Percentiles rank a stretch among this genome's conserved stretches.
Conservation (phyloP, 2,113 vertebrate species). For the Setophaga coronata region DNA sequence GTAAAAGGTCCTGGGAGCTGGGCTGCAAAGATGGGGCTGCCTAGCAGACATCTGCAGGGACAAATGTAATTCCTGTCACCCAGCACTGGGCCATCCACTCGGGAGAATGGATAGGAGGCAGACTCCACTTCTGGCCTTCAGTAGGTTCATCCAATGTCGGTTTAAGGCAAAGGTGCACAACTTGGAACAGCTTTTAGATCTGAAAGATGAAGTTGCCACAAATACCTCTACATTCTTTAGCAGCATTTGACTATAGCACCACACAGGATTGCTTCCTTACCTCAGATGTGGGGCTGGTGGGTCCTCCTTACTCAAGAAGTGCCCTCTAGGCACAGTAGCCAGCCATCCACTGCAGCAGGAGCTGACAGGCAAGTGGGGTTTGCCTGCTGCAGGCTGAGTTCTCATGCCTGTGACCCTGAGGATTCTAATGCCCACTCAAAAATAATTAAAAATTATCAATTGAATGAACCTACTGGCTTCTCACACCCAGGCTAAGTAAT, state of each 20-base stretch:
- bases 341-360: neutral
- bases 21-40: neutral
- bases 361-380: neutral
- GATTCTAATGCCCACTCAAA: neutral
- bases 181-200: neutral
- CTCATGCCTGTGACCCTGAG: neutral
- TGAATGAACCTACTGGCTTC: neutral
- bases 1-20: neutral
- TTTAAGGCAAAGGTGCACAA: neutral
- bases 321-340: neutral
- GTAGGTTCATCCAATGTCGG: rapidly evolving
- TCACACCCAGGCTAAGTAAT: neutral
- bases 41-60: neutral
- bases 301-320: neutral
- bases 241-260: neutral
- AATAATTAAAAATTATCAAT: neutral
- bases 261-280: neutral
- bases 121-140: neutral
- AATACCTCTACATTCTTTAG: neutral
- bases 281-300: rapidly evolving
- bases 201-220: neutral
- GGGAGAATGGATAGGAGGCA: neutral
- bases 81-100: neutral
- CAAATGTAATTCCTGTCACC: neutral
- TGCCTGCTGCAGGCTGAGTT: neutral